A percentile compares a stretch with the other conserved stretches of the same genome.
Evolutionary conservation across 1,140 invertebrate species (phyloP).

Genomic region (Drosophila asahinai): DNA sequence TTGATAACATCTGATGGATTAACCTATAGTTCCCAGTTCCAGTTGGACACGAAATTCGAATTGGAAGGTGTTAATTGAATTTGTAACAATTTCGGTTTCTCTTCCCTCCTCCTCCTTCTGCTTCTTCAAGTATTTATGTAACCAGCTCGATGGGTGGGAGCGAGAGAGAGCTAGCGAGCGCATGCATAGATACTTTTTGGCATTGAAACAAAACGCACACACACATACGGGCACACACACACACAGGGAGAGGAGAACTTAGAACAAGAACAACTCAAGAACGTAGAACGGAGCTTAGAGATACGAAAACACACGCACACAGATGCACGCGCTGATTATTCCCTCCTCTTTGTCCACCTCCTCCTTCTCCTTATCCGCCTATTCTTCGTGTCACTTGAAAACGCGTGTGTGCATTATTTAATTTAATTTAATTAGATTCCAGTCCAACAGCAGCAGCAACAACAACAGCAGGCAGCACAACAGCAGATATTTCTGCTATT

Average conservation of each 20-base stretch:
- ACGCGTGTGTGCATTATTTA: slow-evolving; percentile 52
- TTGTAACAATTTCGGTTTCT: slow-evolving; percentile 59
- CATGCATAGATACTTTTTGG: slow-evolving; percentile 81
- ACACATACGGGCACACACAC: slow-evolving; percentile 30
- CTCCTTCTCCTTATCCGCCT: background rate
- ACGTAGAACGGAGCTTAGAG: slow-evolving; percentile 52
- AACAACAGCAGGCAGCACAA: slow-evolving; percentile 20
- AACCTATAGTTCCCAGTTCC: slow-evolving; percentile 18
- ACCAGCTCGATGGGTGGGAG: slow-evolving; percentile 60
- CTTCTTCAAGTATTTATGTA: slow-evolving; percentile 75
- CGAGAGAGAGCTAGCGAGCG: slow-evolving; percentile 48
- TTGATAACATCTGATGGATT: slow-evolving; percentile 30
- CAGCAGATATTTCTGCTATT: slow-evolving; percentile 3
- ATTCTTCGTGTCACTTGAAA: slow-evolving; percentile 19
- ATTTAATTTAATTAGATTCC: slow-evolving; percentile 63
- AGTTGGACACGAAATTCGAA: slow-evolving; percentile 43
- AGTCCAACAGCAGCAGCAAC: slow-evolving; percentile 26
- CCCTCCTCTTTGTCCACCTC: slow-evolving; percentile 17
- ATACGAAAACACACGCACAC: slow-evolving; percentile 40
- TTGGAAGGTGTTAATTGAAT: slow-evolving; percentile 72
- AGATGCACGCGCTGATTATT: slow-evolving; percentile 19
- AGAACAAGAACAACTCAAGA: slow-evolving; percentile 62
- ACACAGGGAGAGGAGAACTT: slow-evolving; percentile 48
- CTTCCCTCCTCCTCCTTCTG: slow-evolving; percentile 6
- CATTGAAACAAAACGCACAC: slow-evolving; percentile 83